Percentiles rank a stretch among this genome's conserved stretches.
phyloP scores from a whole-genome alignment of 2,113 vertebrate species.

The Mirza zaza region DNA sequence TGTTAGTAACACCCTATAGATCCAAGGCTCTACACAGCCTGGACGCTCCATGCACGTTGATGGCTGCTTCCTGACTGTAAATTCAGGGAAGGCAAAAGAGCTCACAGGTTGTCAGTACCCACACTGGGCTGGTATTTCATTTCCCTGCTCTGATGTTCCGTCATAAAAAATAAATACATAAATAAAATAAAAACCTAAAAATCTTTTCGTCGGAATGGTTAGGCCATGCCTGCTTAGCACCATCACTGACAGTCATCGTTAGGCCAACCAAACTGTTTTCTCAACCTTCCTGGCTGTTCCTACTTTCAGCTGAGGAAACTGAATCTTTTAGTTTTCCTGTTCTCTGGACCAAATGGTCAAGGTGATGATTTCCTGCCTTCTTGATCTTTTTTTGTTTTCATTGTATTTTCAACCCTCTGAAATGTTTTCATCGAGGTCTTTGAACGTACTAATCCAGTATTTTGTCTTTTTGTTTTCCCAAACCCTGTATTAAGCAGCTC shows the following conservation, averaged over 20 bases:
- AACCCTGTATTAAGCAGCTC: background rate
- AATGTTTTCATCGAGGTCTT: background rate
- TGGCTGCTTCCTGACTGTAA: background rate
- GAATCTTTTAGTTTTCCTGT: conserved; percentile 63
- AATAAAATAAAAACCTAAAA: background rate
- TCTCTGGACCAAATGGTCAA: conserved; percentile 55
- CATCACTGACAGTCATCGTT: background rate
- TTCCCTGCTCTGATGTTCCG: background rate
- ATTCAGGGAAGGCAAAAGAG: background rate
- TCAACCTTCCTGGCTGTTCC: background rate
- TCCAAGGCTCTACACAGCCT: background rate
- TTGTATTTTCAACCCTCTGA: conserved; percentile 29
- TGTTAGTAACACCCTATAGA: background rate
- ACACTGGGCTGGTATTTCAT: background rate
- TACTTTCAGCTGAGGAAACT: conserved; percentile 35
- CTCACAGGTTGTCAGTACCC: background rate
- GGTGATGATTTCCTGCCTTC: conserved; percentile 38
- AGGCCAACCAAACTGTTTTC: background rate
- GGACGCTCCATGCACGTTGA: no score
- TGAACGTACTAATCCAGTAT: background rate
- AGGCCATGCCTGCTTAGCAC: background rate
- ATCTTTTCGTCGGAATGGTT: background rate
- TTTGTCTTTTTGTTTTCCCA: background rate
- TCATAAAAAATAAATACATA: background rate
- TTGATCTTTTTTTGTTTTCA: conserved; percentile 16